Evolutionary conservation across 2,113 vertebrate species (phyloP).

Genomic region (Hippocampus barbouri): DNA sequence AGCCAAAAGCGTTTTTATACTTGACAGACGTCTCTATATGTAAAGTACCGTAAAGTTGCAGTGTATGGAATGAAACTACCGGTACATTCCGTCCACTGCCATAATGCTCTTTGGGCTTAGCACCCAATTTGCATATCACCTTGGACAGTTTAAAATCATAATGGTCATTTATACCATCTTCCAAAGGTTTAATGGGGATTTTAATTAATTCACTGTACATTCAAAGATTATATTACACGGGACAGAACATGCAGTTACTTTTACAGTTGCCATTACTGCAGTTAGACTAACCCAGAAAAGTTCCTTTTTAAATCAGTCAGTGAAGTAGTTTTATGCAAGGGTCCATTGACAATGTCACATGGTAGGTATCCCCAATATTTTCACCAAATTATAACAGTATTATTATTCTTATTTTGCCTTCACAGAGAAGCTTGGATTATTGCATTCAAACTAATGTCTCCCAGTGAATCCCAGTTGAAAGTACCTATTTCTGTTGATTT

Average conservation of each 20-base stretch:
- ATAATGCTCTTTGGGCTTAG: not conserved
- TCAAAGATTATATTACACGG: not conserved
- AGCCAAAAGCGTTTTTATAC: slow-evolving; percentile 2
- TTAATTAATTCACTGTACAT: not conserved
- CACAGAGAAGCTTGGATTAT: not conserved
- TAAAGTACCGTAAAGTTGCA: not conserved
- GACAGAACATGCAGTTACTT: not conserved
- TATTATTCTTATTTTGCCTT: not conserved
- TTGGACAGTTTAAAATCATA: not conserved
- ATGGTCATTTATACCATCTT: not conserved
- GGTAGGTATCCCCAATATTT: not conserved
- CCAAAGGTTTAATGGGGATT: not conserved
- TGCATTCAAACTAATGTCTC: not conserved
- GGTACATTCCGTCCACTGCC: not conserved
- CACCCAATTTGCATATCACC: not conserved
- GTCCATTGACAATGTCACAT: not conserved
- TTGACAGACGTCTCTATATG: not conserved
- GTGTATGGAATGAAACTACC: not conserved
- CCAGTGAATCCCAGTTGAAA: not conserved
- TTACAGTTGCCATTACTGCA: not conserved
- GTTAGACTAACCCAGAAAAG: too few relatives aligned
- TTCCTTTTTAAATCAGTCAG: not conserved
- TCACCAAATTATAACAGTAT: not conserved
- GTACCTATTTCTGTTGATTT: not conserved
- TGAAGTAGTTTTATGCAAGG: not conserved